Conservation (phyloP, 1,140 invertebrate species). For the Bilobella aurantiaca region DNA sequence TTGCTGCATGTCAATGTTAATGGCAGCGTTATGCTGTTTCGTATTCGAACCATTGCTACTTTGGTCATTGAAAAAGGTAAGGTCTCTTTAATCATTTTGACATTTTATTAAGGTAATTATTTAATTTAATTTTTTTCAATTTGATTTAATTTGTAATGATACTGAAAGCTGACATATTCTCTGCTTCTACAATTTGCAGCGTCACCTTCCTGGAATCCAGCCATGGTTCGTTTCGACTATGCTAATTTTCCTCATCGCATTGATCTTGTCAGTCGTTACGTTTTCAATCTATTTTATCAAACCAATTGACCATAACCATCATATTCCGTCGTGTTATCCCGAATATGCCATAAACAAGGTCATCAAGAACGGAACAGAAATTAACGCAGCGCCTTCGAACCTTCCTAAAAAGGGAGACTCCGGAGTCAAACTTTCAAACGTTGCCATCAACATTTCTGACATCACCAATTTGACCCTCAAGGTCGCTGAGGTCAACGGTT, state of each 20-base stretch:
- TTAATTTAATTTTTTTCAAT: neutral
- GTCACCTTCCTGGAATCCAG: slow-evolving; percentile 1
- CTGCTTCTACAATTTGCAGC: neutral
- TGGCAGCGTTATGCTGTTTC: neutral
- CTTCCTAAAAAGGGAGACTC: too few relatives aligned
- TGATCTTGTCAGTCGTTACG: neutral
- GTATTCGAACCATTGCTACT: neutral
- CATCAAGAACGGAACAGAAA: neutral
- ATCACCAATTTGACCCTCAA: neutral
- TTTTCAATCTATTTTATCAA: neutral
- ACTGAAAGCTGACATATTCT: neutral
- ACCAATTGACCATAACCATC: neutral
- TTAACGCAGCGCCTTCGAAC: neutral
- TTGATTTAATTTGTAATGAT: neutral
- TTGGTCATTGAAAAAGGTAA: neutral
- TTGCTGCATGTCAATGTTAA: neutral
- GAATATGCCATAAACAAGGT: neutral
- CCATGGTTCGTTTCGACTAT: slow-evolving; percentile 2
- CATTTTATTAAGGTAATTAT: neutral
- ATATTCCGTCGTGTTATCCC: neutral
- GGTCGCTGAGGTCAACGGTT: neutral
- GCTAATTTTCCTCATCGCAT: neutral
- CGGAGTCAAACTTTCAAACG: neutral
- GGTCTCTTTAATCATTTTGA: neutral
- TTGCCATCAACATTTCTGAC: neutral